Evolutionary conservation across 2,797 vertebrate genomes (phyloP).

Genomic region (Lithobates sylvaticus): DNA sequence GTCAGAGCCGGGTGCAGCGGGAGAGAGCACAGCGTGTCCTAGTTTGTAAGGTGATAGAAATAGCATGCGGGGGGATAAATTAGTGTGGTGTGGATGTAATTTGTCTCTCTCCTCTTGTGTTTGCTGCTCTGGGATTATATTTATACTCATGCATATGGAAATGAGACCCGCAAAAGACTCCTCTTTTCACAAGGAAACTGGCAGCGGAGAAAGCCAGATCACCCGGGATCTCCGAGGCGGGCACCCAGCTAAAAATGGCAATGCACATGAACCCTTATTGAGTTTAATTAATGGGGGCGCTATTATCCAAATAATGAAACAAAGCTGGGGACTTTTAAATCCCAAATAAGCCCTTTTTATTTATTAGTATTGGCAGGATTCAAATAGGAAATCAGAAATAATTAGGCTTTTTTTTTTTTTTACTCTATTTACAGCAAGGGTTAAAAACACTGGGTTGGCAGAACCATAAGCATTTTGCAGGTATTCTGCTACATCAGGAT

Average conservation of each 20-base stretch:
- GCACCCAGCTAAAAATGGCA: conserved; percentile 2
- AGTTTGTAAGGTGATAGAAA: conserved; percentile 52
- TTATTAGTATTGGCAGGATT: too few relatives aligned
- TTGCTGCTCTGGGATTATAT: conserved; percentile 35
- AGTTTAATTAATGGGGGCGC: too few relatives aligned
- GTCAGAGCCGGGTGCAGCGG: not conserved
- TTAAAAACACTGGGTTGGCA: too few relatives aligned
- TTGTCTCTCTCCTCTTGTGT: conserved; percentile 40
- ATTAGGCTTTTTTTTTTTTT: too few relatives aligned
- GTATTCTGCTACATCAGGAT: too few relatives aligned
- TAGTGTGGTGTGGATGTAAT: conserved; percentile 25
- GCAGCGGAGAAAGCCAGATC: not conserved
- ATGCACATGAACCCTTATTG: too few relatives aligned
- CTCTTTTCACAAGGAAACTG: conserved; percentile 8
- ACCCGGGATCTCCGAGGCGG: not conserved
- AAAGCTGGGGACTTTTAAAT: too few relatives aligned
- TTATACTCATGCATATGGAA: conserved; percentile 52
- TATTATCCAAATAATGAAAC: too few relatives aligned
- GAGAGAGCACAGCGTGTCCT: conserved; percentile 39
- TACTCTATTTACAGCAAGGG: too few relatives aligned
- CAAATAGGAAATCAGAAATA: too few relatives aligned
- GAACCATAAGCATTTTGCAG: too few relatives aligned
- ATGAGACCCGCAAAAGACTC: conserved; percentile 2
- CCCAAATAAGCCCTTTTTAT: too few relatives aligned
- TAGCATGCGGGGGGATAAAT: conserved; percentile 50